Percentiles rank a stretch among this genome's conserved stretches.
Evolutionary conservation across 2,113 vertebrate species (phyloP).

Genomic region (Pantherophis guttatus): DNA sequence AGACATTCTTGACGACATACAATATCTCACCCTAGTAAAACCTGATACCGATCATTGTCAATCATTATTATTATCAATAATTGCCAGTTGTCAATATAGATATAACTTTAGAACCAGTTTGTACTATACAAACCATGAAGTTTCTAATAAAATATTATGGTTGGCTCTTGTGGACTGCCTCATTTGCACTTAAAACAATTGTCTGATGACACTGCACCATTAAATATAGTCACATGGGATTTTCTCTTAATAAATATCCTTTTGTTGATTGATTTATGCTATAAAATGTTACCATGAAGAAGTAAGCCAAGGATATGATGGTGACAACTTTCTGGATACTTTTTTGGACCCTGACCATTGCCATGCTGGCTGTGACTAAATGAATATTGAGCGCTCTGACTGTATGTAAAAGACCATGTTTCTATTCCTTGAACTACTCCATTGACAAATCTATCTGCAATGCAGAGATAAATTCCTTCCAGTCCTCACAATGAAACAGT

Average conservation of each 20-base stretch:
- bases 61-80: not conserved
- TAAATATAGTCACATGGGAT: not conserved
- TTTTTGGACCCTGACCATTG: not conserved
- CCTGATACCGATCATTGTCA: not conserved
- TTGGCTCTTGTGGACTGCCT: too few species aligned
- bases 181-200: too few species aligned
- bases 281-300: not conserved
- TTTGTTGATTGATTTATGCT: not conserved
- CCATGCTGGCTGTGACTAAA: not conserved
- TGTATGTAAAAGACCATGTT: not conserved
- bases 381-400: not conserved
- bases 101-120: too few species aligned
- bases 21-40: not conserved
- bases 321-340: not conserved
- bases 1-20: not conserved
- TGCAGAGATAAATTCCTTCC: slow-evolving; percentile 33
- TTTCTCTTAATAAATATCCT: not conserved
- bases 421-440: not conserved
- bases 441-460: not conserved
- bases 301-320: not conserved
- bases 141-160: too few species aligned
- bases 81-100: too few species aligned
- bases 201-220: too few species aligned
- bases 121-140: too few species aligned
- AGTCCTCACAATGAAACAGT: slow-evolving; percentile 32